Evolutionary conservation across 2,797 vertebrate genomes (phyloP).

Genomic region (Anabas testudineus): DNA sequence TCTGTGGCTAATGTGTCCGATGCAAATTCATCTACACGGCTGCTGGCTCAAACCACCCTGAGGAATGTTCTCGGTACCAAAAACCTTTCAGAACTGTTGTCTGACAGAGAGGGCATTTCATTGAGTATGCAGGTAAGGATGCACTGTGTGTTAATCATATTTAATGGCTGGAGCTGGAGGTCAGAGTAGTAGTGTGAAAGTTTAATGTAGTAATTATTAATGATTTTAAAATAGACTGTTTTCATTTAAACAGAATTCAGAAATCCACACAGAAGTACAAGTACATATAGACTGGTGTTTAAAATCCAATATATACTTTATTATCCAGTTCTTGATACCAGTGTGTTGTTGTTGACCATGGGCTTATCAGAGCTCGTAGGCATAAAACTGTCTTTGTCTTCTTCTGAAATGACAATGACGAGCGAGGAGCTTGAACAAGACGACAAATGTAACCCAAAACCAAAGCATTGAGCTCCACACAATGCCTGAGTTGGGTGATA

Average conservation of each 20-base stretch:
- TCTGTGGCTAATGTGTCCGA: slow-evolving; percentile 82
- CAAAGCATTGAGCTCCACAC: neutral
- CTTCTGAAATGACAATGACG: no score
- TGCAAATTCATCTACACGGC: slow-evolving; percentile 76
- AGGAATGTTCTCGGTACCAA: slow-evolving; percentile 85
- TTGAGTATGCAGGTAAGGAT: slow-evolving; percentile 80
- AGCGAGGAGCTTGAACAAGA: no score
- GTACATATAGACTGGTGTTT: no score
- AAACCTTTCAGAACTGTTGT: slow-evolving; percentile 83
- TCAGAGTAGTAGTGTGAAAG: neutral
- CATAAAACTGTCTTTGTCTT: no score
- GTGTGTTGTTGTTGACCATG: no score
- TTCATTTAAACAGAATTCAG: no score
- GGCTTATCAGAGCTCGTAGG: no score
- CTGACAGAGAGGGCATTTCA: slow-evolving; percentile 84
- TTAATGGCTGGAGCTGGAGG: neutral
- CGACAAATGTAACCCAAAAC: slow-evolving; percentile 1
- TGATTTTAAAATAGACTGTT: no score
- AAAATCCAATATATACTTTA: no score
- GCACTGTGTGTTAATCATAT: neutral
- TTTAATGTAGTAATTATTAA: neutral
- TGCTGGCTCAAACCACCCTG: slow-evolving; percentile 85
- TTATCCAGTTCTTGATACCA: no score
- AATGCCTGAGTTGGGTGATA: neutral
- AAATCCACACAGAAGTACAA: no score